These are phyloP conservation scores for Syrmaticus mikado DNA, from an alignment of 2,113 vertebrate genomes.

Conservation along the genomic window DNA sequence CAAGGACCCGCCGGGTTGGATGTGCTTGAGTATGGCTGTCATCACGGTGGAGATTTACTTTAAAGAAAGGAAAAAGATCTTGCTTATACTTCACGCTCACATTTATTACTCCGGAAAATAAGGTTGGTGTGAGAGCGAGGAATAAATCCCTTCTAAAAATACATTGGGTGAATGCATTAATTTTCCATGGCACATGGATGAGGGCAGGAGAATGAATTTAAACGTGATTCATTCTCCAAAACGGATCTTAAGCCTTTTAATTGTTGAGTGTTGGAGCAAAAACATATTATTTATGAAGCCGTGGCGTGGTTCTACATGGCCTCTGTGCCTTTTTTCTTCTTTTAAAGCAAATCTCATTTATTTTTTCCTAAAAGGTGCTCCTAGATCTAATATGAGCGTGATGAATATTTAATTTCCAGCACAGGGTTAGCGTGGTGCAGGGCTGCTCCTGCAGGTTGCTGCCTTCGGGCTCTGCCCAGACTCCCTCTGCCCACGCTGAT, in stretches of 20 bases:
- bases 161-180: not conserved
- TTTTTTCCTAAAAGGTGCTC: constrained; percentile 78
- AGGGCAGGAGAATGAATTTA: constrained; percentile 6
- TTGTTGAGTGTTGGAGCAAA: constrained; percentile 49
- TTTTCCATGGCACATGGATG: not conserved
- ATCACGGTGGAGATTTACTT: not conserved
- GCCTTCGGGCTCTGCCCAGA: not conserved
- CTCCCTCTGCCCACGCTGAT: not conserved
- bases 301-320: constrained; percentile 27
- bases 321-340: constrained; percentile 63
- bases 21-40: not conserved
- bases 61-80: not conserved
- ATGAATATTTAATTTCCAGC: constrained; percentile 84
- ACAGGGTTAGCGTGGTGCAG: constrained; percentile 52
- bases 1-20: not conserved
- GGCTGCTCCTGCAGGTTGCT: not conserved
- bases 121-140: not conserved
- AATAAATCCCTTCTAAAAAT: constrained; percentile 45
- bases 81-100: not conserved
- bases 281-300: constrained; percentile 72
- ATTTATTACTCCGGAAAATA: constrained; percentile 36
- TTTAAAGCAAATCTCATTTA: constrained; percentile 79
- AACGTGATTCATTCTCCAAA: constrained; percentile 41
- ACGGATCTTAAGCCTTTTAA: constrained; percentile 39
- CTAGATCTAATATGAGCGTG: constrained; percentile 78